Evolutionary conservation across 2,113 vertebrate genomes (phyloP), one percentile per base, ranked within the genome.

Genomic region (Halcyon malimbica): DNA sequence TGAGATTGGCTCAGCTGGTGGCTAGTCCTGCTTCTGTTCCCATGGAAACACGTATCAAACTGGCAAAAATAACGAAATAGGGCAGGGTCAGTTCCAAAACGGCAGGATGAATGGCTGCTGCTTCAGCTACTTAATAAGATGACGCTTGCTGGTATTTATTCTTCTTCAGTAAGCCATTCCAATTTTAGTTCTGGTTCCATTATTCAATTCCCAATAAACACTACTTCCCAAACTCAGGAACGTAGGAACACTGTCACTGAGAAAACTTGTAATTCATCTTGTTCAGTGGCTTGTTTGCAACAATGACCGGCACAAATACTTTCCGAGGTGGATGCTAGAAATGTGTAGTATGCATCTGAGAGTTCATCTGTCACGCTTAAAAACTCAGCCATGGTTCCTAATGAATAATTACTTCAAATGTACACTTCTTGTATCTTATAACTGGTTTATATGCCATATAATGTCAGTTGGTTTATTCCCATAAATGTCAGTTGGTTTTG

Each of bases 1-100:
- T 94, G 96, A 94, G 96, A 97, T 96, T 97, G 96, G 94, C 97
- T 97, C 97, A 97, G 97, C 96, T 97, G 96, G 96, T 97, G 96
- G 94, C 94, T 95, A 89, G 89, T 96, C 69, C 90, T 96, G 74
- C 89, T 97, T 84, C 74, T 75, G 97, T 97, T 97, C 81, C 97
- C 85, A 97, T 97, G 94, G 97, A 94, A 97, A 97, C 96, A 29
- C 6, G 9, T 95, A 94, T 96, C 94, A 94, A 93, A 91, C 83
- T 89, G 86, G 97, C 84, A 97, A 90, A 97, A 97, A 95, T 69
- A 94, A 97, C 89, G 83, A 91, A 95, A 83, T 41, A 84, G 87
- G 87, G 53, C 60, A 92, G 87, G 77, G 90, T 90, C 83, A 85
- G 94, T 89, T 96, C 90, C 93, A 96, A 95, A 93, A 97, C 92